Evolutionary conservation across 1,140 invertebrate genomes (phyloP).

Genomic region (Cylas formicarius): DNA sequence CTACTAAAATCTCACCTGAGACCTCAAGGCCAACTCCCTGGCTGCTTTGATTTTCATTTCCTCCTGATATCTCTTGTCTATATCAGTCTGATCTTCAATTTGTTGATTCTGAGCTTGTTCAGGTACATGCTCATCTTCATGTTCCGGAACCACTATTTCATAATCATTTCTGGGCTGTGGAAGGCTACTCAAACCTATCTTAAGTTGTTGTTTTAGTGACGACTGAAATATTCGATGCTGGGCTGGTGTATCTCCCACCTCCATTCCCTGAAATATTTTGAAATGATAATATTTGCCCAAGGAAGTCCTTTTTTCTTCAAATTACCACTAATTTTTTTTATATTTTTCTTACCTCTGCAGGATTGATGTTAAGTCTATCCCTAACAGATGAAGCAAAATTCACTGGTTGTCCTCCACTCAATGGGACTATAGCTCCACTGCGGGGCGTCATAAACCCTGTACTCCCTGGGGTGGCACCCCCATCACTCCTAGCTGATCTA

Average conservation of each 20-base stretch:
- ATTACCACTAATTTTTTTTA: too few relatives aligned
- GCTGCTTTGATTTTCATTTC: constrained; percentile 49
- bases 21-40: constrained; percentile 70
- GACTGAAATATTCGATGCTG: constrained; percentile 57
- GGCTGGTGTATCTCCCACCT: constrained; percentile 59
- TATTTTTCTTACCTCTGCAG: constrained; percentile 60
- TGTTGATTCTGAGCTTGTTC: constrained; percentile 40
- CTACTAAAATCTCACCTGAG: too few relatives aligned
- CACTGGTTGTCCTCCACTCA: constrained; percentile 23
- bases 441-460: constrained; percentile 47
- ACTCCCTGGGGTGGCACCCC: constrained; percentile 43
- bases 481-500: constrained; percentile 50
- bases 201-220: constrained; percentile 61
- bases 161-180: constrained; percentile 95
- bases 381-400: constrained; percentile 59
- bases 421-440: constrained; percentile 41
- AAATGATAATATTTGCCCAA: too few relatives aligned
- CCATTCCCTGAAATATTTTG: constrained; percentile 43
- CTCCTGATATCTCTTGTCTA: constrained; percentile 63
- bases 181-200: constrained; percentile 66
- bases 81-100: constrained; percentile 85
- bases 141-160: constrained; percentile 93
- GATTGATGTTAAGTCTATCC: constrained; percentile 94
- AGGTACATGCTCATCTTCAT: constrained; percentile 56
- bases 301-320: too few relatives aligned